Evolutionary conservation across 2,113 vertebrate genomes (phyloP).

Genomic region (Gallinago paraguaiae): DNA sequence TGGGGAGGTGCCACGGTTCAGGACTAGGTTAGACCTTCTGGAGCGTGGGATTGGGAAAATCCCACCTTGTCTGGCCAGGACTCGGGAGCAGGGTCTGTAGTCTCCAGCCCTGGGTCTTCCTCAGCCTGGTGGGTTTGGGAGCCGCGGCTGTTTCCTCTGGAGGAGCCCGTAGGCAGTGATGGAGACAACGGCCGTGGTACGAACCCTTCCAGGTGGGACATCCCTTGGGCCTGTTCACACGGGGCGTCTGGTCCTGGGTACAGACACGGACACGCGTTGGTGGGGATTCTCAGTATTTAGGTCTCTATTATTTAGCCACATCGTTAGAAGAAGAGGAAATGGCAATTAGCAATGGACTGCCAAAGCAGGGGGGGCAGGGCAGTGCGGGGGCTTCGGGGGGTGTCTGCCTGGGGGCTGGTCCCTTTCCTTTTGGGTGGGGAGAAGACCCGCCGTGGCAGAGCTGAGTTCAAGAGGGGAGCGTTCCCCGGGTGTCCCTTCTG

Average conservation of each 20-base stretch:
- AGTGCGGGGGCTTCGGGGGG: rapidly evolving
- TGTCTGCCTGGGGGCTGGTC: background rate
- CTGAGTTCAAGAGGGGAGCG: rapidly evolving
- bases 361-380: rapidly evolving
- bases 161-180: background rate
- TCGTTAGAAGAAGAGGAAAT: background rate
- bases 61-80: background rate
- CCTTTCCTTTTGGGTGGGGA: background rate
- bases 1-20: background rate
- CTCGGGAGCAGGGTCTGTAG: background rate
- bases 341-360: background rate
- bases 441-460: background rate
- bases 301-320: rapidly evolving
- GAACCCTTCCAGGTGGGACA: rapidly evolving
- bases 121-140: background rate
- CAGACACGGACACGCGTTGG: rapidly evolving
- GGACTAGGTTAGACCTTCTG: rapidly evolving
- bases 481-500: background rate
- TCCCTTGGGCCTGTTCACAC: rapidly evolving
- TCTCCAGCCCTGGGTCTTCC: background rate
- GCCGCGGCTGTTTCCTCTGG: background rate
- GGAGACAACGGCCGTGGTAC: background rate
- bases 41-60: background rate
- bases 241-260: rapidly evolving
- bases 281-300: background rate